Percentiles rank a stretch among this genome's conserved stretches.
Conservation (phyloP, 2,888 invertebrate species). For the Drosophila aldrichi region DNA sequence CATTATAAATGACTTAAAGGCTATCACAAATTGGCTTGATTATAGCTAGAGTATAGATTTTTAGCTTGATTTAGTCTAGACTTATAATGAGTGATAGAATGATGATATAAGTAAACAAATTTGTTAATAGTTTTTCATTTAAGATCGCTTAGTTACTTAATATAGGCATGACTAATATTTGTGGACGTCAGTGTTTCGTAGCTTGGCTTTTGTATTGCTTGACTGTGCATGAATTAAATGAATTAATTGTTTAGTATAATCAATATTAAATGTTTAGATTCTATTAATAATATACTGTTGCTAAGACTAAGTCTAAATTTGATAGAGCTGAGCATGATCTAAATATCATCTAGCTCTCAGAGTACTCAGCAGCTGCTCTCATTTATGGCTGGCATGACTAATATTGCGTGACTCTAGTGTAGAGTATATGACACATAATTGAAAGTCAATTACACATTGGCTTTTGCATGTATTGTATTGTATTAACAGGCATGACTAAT, state of each 20-base stretch:
- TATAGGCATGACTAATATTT: not conserved
- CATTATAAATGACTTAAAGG: not conserved
- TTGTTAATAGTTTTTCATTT: no score
- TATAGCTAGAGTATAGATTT: no score
- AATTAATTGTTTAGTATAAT: no score
- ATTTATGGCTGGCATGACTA: not conserved
- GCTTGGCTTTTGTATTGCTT: no score
- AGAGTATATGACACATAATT: not conserved
- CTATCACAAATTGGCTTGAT: not conserved
- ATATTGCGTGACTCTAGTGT: not conserved
- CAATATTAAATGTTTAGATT: no score
- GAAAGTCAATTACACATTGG: rapidly evolving
- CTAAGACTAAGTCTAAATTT: not conserved
- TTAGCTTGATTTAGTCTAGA: no score
- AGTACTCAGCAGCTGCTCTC: no score
- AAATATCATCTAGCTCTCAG: not conserved
- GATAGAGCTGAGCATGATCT: not conserved
- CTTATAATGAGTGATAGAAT: no score
- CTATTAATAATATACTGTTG: no score
- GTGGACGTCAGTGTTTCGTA: not conserved
- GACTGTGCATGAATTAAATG: no score
- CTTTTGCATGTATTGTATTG: not conserved
- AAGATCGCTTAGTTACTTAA: not conserved
- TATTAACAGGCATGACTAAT: not conserved
- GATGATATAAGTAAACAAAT: no score